Evolutionary conservation across 1,140 invertebrate genomes (phyloP), one percentile per base, ranked within the genome.

Genomic region (Charaxes varanes): DNA sequence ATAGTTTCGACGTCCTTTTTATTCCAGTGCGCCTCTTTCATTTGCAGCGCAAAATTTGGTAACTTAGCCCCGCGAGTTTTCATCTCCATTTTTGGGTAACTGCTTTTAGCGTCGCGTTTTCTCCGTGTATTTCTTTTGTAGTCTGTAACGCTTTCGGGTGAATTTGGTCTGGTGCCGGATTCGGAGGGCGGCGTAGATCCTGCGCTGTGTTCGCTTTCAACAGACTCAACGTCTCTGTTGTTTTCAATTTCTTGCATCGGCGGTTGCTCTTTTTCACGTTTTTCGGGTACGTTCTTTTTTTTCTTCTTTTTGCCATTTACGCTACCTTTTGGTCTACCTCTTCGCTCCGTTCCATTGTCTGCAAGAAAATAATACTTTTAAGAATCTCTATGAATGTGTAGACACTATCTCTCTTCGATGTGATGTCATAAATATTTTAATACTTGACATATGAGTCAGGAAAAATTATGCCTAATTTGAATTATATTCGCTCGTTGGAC

Each of bases 11-110:
- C 67, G 30, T 85, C 79, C 41, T 86, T 85, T 33, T 84, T 85
- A 41, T 83, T 62, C 80, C 82, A 84, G 40, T 85, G 82, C 2
- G 78, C 61, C 51, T 85, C 69, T 46, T 85, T 86, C 55, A 85
- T 84, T 61, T 86, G 81, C 15, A 81, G 44, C 28, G 85, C 82
- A 73, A 86, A 86, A 81, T 87, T 89, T 1, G 87, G 88, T 27
- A 88, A 62, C 51, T 88, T 90, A n/a, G 87, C 87, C 4, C 87
- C 88, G 34, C 88, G 66, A 0, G 87, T 90, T 81, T 87, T 77
- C 72, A 84, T 85, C 54, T 84, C 80, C 36, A 84, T 73, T 81
- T 71, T 86, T 55, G 65, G 85, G 70, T 69, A 66, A 37, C 63
- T 62, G 34, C 59, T 60, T 21, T 76, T 77, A 4, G 59, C 36